phyloP scores from a whole-genome alignment of 1,140 invertebrate genomes.

The Dysdera silvatica region DNA sequence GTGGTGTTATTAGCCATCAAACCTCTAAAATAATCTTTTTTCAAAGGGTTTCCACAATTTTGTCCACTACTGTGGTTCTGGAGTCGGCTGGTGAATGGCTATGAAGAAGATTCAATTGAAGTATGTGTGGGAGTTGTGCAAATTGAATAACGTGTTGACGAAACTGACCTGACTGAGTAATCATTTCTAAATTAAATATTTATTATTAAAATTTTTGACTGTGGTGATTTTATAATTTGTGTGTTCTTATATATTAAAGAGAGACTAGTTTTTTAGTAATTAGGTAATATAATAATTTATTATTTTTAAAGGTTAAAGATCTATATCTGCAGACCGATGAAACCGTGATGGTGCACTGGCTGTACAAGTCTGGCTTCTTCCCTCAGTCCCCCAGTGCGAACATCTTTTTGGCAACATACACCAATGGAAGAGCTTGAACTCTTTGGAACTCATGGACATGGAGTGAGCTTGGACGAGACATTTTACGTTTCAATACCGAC shows the following conservation, averaged over 20 bases:
- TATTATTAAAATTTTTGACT: no score
- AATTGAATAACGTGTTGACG: background rate
- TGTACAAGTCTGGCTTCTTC: background rate
- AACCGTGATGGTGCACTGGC: background rate
- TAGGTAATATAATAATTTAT: background rate
- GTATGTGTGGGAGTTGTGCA: background rate
- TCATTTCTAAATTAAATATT: no score
- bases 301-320: slow-evolving; percentile 2
- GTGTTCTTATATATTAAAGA: no score
- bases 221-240: no score
- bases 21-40: no score
- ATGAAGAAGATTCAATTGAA: background rate
- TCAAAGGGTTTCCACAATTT: no score
- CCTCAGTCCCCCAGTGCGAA: background rate
- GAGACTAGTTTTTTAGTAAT: no score
- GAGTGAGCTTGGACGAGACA: background rate
- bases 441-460: background rate
- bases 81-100: background rate
- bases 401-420: slow-evolving; percentile 7
- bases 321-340: background rate
- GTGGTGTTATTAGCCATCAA: no score
- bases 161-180: background rate
- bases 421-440: background rate
- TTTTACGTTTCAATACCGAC: slow-evolving; percentile 2
- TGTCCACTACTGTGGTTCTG: no score